Conservation (phyloP, 2,888 invertebrate species). For the Calephelis perditalis region DNA sequence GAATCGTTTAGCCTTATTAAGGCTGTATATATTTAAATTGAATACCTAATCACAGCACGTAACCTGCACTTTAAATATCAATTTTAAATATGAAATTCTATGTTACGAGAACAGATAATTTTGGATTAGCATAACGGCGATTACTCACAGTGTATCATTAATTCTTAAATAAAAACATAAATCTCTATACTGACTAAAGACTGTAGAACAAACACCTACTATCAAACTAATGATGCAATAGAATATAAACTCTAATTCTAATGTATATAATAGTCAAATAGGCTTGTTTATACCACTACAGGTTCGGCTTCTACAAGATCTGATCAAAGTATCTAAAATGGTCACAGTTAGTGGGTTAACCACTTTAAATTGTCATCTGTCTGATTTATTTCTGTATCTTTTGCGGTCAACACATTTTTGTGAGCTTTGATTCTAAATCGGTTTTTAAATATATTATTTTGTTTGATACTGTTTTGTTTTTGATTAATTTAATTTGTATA, state of each 20-base stretch:
- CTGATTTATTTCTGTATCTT: slow-evolving; percentile 77
- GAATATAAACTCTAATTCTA: slow-evolving; percentile 46
- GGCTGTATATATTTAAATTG: neutral
- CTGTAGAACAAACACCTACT: slow-evolving; percentile 73
- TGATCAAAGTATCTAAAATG: slow-evolving; percentile 79
- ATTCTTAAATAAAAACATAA: slow-evolving; percentile 76
- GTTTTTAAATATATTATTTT: slow-evolving; percentile 36
- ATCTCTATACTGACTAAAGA: slow-evolving; percentile 63
- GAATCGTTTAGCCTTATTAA: slow-evolving; percentile 7
- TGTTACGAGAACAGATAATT: slow-evolving; percentile 51
- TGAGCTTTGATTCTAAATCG: slow-evolving; percentile 46
- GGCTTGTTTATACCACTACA: slow-evolving; percentile 34
- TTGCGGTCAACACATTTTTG: slow-evolving; percentile 72
- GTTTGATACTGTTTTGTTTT: slow-evolving; percentile 22
- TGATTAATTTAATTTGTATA: slow-evolving; percentile 13
- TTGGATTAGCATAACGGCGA: slow-evolving; percentile 71
- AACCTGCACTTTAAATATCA: slow-evolving; percentile 16
- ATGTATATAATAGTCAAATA: slow-evolving; percentile 38
- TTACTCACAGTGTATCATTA: slow-evolving; percentile 69
- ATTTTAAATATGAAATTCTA: slow-evolving; percentile 20
- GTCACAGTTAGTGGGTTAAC: slow-evolving; percentile 79
- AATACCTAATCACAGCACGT: slow-evolving; percentile 15
- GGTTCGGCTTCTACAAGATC: slow-evolving; percentile 70
- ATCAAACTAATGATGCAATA: slow-evolving; percentile 36
- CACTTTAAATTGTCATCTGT: slow-evolving; percentile 79